A percentile compares a stretch with the other conserved stretches of the same genome.
These are phyloP conservation scores for Drosophila formosana DNA, from an alignment of 2,888 invertebrate genomes.

Conservation along the genomic window DNA sequence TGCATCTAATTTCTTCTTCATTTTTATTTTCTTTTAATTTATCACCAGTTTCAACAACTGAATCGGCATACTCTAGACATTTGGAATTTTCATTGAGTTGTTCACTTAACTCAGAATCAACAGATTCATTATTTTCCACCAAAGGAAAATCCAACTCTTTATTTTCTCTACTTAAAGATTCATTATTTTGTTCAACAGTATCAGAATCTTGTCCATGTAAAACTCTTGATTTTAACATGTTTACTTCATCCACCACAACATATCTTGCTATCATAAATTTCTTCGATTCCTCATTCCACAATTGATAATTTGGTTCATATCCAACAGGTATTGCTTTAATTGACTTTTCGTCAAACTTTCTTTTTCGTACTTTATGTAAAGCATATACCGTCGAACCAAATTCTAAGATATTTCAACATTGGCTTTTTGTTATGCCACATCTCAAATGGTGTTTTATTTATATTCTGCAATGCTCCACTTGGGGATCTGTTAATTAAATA, in stretches of 20 bases:
- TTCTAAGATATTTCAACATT: constrained; percentile 11
- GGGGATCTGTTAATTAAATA: constrained; percentile 1
- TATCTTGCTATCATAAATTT: too few species aligned
- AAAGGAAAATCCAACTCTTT: constrained; percentile 13
- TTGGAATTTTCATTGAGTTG: constrained; percentile 15
- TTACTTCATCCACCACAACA: too few species aligned
- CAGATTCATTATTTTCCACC: background rate
- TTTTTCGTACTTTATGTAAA: constrained; percentile 4
- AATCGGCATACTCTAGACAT: constrained; percentile 17
- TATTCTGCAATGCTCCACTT: too few species aligned
- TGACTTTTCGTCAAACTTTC: constrained; percentile 17
- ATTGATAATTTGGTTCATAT: background rate
- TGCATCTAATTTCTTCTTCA: constrained; percentile 2
- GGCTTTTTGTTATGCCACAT: constrained; percentile 9
- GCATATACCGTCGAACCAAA: constrained; percentile 14
- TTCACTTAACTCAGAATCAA: background rate
- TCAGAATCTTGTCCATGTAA: constrained; percentile 38
- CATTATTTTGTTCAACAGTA: constrained; percentile 6
- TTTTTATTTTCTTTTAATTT: constrained; percentile 16
- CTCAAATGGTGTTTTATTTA: background rate
- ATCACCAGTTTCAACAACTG: constrained; percentile 19
- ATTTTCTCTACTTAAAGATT: constrained; percentile 8
- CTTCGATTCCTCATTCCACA: too few species aligned
- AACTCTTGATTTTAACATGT: background rate
- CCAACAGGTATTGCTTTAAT: constrained; percentile 9